Percentiles rank a stretch among this genome's conserved stretches.
phyloP scores from a whole-genome alignment of 2,888 invertebrate genomes.

The Mechanitis messenoides region DNA sequence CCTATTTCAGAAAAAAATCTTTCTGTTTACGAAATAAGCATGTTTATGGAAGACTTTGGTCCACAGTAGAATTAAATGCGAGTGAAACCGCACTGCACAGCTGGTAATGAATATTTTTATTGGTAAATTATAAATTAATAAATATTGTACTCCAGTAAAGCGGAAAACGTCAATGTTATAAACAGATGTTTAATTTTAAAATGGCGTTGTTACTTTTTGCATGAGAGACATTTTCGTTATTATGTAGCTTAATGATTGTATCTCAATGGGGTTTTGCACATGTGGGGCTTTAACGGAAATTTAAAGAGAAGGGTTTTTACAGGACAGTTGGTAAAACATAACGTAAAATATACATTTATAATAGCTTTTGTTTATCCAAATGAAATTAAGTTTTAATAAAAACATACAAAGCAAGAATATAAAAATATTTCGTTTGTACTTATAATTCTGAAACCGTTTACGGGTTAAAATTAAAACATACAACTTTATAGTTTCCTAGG shows the following conservation, averaged over 20 bases:
- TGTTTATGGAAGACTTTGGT: no score
- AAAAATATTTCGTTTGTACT: no score
- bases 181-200: slow-evolving; percentile 8
- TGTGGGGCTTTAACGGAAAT: slow-evolving; percentile 3
- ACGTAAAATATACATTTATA: no score
- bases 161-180: not conserved
- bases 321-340: no score
- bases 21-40: no score
- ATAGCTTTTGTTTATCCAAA: not conserved
- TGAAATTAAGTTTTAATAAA: not conserved
- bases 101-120: not conserved
- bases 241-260: not conserved
- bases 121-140: not conserved
- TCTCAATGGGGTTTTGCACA: not conserved
- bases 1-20: no score
- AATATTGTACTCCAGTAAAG: not conserved
- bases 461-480: no score
- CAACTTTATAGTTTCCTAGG: no score
- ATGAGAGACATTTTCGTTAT: not conserved
- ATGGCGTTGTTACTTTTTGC: slow-evolving; percentile 1
- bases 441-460: no score
- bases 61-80: no score
- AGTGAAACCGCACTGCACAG: not conserved
- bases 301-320: not conserved
- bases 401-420: no score